Conservation (phyloP, 2,888 invertebrate species). For the Eristalis tenax region DNA sequence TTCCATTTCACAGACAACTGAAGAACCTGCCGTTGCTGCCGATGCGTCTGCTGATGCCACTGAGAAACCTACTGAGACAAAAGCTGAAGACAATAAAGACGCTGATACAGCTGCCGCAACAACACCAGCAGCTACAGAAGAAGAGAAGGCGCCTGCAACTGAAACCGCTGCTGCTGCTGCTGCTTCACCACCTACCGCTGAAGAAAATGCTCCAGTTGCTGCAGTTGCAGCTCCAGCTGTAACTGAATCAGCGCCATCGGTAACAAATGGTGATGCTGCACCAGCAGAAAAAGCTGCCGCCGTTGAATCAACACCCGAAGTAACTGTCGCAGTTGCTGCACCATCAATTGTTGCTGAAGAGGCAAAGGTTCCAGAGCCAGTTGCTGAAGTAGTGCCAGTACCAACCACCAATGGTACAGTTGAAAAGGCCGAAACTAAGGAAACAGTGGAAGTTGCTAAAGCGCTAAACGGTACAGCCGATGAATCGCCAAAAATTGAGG, state of each 20-base stretch:
- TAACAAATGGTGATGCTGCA: constrained; percentile 29
- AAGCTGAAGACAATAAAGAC: constrained; percentile 55
- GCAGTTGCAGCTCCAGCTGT: constrained; percentile 77
- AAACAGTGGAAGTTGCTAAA: constrained; percentile 67
- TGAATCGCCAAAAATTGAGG: constrained; percentile 72
- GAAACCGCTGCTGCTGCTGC: constrained; percentile 9
- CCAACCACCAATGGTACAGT: constrained; percentile 67
- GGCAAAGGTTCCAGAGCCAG: constrained; percentile 55
- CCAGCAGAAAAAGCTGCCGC: constrained; percentile 45
- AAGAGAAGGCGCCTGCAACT: constrained; percentile 51
- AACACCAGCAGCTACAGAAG: constrained; percentile 48
- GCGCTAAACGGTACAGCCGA: constrained; percentile 66
- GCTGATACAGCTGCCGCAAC: constrained; percentile 25
- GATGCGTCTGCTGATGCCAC: constrained; percentile 60
- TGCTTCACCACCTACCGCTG: neutral
- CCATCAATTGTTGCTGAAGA: constrained; percentile 68
- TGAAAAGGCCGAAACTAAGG: constrained; percentile 56
- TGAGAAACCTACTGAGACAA: constrained; percentile 75
- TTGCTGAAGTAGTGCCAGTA: constrained; percentile 54
- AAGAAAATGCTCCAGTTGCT: constrained; percentile 23
- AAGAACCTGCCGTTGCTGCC: constrained; percentile 72
- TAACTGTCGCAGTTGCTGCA: constrained; percentile 33
- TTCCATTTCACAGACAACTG: constrained; percentile 64
- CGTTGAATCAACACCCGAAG: constrained; percentile 44
- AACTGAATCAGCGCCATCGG: constrained; percentile 4